Percentiles rank a stretch among this genome's conserved stretches.
Conservation (phyloP, 2,888 invertebrate species). For the Cerceris rybyensis region DNA sequence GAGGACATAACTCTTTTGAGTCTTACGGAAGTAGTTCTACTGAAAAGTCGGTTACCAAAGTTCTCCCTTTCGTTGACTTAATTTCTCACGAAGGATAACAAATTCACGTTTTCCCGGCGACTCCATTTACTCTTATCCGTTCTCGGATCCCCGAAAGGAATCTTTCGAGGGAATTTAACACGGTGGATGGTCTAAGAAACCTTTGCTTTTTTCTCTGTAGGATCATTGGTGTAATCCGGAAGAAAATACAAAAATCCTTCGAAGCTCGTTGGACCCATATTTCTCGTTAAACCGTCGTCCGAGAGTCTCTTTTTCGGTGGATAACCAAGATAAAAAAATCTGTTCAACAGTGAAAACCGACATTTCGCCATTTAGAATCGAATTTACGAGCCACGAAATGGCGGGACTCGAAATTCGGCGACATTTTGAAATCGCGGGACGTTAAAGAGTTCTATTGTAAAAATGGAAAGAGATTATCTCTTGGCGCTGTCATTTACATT, state of each 20-base stretch:
- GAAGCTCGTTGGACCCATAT: not conserved
- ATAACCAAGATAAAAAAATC: not conserved
- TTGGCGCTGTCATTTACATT: slow-evolving; percentile 35
- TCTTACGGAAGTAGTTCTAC: too few relatives aligned
- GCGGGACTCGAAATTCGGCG: not conserved
- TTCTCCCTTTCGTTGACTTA: not conserved
- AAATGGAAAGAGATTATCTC: slow-evolving; percentile 28
- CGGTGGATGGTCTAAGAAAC: slow-evolving; percentile 10
- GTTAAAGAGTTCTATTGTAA: slow-evolving; percentile 2
- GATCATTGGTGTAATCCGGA: slow-evolving; percentile 8
- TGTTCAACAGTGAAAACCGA: not conserved
- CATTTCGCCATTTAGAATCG: not conserved
- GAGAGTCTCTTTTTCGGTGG: not conserved
- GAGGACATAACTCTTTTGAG: too few relatives aligned
- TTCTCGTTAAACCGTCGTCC: not conserved
- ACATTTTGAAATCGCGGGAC: not conserved
- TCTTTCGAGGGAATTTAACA: slow-evolving; percentile 38
- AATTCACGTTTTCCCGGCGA: not conserved
- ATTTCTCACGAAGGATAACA: not conserved
- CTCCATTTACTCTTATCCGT: slow-evolving; percentile 16
- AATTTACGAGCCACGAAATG: not conserved
- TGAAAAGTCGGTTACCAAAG: too few relatives aligned
- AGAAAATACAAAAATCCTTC: slow-evolving; percentile 1
- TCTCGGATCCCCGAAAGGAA: slow-evolving; percentile 36
- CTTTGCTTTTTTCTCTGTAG: slow-evolving; percentile 20